Evolutionary conservation across 2,888 invertebrate species (phyloP).

Genomic region (Amphimallon solstitiale): DNA sequence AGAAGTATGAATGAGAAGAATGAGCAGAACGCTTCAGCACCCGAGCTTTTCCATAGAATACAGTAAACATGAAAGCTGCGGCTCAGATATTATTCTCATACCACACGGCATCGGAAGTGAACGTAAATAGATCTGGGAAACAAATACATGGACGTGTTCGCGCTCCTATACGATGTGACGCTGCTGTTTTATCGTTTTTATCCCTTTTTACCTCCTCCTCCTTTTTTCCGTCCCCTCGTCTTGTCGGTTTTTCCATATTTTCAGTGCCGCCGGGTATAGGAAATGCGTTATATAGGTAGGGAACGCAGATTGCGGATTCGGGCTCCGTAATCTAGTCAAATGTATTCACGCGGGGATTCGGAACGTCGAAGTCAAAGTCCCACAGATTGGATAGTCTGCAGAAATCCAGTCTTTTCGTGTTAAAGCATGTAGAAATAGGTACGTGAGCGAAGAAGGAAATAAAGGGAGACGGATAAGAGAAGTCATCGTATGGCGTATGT

Average conservation of each 20-base stretch:
- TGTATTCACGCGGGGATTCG: constrained; percentile 44
- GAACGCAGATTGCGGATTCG: constrained; percentile 41
- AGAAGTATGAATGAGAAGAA: not conserved
- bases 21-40: not conserved
- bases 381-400: constrained; percentile 35
- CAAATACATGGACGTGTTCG: constrained; percentile 30
- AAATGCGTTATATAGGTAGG: constrained; percentile 41
- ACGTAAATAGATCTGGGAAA: constrained; percentile 32
- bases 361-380: constrained; percentile 41
- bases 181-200: constrained; percentile 17
- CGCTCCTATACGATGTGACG: constrained; percentile 26
- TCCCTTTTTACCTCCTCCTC: not conserved
- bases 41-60: constrained; percentile 17
- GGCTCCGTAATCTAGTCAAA: constrained; percentile 45
- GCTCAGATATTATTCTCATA: constrained; percentile 31
- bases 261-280: constrained; percentile 31
- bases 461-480: not conserved
- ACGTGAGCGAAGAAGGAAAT: not conserved
- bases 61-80: constrained; percentile 25
- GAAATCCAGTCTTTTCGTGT: constrained; percentile 32
- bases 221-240: not conserved
- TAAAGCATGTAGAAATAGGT: constrained; percentile 30
- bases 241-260: constrained; percentile 28
- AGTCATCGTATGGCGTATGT: not conserved
- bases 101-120: constrained; percentile 28